A percentile compares a stretch with the other conserved stretches of the same genome.
Conservation (phyloP, 2,797 vertebrate genomes). For the Rhinoraja longicauda region DNA sequence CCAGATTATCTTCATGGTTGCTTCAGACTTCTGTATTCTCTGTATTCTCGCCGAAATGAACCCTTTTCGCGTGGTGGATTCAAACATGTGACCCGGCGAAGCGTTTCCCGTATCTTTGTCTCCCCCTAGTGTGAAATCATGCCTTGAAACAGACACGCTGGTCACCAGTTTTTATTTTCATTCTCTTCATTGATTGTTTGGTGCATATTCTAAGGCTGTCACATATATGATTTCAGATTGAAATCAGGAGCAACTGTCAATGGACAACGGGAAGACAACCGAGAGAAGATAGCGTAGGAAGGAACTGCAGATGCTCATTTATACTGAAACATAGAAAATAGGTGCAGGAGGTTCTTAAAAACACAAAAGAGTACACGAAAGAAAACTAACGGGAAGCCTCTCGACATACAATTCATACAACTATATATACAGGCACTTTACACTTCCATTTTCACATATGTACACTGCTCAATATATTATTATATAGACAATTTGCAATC, state of each 20-base stretch:
- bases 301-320: too few relatives aligned
- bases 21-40: background rate
- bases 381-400: too few relatives aligned
- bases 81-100: background rate
- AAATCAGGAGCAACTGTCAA: background rate
- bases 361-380: background rate
- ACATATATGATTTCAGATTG: background rate
- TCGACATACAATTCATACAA: too few relatives aligned
- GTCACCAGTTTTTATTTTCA: background rate
- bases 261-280: background rate
- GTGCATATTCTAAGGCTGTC: background rate
- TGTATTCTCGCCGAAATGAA: background rate
- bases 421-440: too few relatives aligned
- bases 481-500: too few relatives aligned
- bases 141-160: background rate
- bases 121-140: background rate
- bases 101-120: background rate
- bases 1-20: background rate
- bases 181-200: background rate
- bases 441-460: too few relatives aligned
- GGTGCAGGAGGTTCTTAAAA: too few relatives aligned
- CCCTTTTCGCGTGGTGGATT: background rate
- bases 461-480: too few relatives aligned
- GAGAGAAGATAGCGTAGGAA: background rate
- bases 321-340: too few relatives aligned